These are phyloP conservation scores for Trematocara unimaculatum DNA, from an alignment of 2,113 vertebrate genomes.

Conservation along the genomic window DNA sequence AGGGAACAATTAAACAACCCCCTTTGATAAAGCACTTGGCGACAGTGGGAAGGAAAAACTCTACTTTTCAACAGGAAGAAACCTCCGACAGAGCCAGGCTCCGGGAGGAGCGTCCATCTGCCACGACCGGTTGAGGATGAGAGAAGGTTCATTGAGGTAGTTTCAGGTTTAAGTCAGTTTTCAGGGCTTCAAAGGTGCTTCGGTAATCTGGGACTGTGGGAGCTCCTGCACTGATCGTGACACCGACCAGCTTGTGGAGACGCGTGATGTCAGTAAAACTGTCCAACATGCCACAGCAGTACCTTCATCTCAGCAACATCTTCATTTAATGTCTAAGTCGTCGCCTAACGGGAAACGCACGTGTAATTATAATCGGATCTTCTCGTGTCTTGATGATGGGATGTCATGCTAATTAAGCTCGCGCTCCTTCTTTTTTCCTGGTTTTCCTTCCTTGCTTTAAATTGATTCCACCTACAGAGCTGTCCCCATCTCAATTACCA, in stretches of 20 bases:
- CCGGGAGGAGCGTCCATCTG: fast-evolving
- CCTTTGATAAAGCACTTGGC: neutral
- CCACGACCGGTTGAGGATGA: fast-evolving
- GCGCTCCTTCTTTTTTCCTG: fast-evolving
- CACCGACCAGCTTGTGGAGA: fast-evolving
- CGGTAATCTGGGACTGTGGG: neutral
- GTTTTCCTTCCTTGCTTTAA: neutral
- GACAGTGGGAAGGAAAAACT: too few species aligned
- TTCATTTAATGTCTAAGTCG: neutral
- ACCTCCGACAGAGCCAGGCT: too few species aligned
- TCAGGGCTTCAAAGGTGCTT: neutral
- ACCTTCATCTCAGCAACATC: neutral
- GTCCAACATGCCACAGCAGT: fast-evolving
- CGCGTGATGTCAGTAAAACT: neutral
- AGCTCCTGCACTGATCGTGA: neutral
- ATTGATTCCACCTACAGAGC: neutral
- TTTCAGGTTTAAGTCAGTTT: fast-evolving
- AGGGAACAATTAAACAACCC: neutral
- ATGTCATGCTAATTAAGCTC: neutral
- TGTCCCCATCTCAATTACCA: neutral
- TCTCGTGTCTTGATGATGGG: neutral
- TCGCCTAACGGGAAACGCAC: neutral
- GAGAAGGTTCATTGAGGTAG: neutral
- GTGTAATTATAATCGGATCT: neutral
- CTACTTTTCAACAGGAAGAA: too few species aligned